Evolutionary conservation across 2,113 vertebrate species (phyloP).

Genomic region (Nestor notabilis): DNA sequence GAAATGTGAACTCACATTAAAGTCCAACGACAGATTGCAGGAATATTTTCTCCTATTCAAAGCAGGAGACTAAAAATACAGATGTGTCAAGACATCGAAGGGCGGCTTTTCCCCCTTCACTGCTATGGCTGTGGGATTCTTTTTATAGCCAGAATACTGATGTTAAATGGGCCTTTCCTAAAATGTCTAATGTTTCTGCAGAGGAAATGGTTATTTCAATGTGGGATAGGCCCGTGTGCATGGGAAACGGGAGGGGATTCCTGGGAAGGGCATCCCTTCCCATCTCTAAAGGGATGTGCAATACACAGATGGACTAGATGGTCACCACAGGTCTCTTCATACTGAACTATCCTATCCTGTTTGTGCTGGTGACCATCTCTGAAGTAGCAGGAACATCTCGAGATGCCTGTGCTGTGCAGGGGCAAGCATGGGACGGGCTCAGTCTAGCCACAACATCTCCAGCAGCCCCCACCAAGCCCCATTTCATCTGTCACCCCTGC

Average conservation of each 20-base stretch:
- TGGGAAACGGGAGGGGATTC: neutral
- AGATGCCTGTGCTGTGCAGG: neutral
- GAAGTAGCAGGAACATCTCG: neutral
- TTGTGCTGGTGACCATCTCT: neutral
- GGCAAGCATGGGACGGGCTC: neutral
- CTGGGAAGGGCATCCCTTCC: neutral
- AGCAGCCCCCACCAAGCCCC: neutral
- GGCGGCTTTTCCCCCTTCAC: neutral
- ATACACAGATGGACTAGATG: neutral
- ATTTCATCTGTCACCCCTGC: neutral
- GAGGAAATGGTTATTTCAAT: neutral
- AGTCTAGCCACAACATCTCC: neutral
- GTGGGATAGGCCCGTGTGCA: fast-evolving
- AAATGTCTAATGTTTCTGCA: neutral
- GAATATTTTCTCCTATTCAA: neutral
- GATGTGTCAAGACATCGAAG: neutral
- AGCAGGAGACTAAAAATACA: neutral
- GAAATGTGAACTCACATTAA: neutral
- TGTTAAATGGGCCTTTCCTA: neutral
- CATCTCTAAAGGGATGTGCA: neutral
- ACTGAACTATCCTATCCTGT: fast-evolving
- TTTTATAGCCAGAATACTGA: neutral
- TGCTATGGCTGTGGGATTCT: neutral
- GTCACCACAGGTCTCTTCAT: neutral
- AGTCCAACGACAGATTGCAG: neutral